Evolutionary conservation across 2,797 vertebrate genomes (phyloP), one percentile per base, ranked within the genome.

Genomic region (Anniella stebbinsi): DNA sequence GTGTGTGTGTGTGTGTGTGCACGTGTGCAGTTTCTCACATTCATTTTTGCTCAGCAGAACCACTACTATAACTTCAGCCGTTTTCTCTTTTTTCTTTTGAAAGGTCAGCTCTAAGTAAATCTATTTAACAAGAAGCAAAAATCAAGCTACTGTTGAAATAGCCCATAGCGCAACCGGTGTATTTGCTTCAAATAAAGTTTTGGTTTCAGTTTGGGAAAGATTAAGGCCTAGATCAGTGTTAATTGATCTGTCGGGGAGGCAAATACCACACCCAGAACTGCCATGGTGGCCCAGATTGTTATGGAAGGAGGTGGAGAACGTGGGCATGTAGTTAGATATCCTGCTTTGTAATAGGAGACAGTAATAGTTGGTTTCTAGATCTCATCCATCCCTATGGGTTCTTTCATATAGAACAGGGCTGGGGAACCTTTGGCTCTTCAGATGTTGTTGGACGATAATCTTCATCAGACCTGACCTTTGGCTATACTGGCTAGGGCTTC

Each of bases 41-140:
- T 48, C 41, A 5, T 75, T 91, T 90, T 89, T 78, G 69, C 80
- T 87, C 66, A 54, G 80, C 54, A 83, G 93, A 92, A 89, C 23
- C 78, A 89, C 80, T 93, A 83, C 23, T 66, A 48, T 78, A 70
- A 84, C 88, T 91, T 86, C 54, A 89, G 51, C 78, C 82, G 80
- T 21, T 30, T 86, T 45, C 45, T 6, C 45, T 45, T 45, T n/a
- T 80, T 83, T 93, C 80, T 93, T 92, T 72, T 88, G 67, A 60
- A 78, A 90, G 28, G 84, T 90, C 84, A 92, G 80, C 78, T 94
- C 87, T 23, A 48, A 81, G 87, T 5, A 69, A 48, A 87, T 88
- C 87, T 89, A 88, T 51, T 92, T 51, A 91, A 83, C 89, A 81
- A 70, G n/a, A 41, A 86, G 28, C 25, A 63, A 70, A 76, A 11